phyloP scores from a whole-genome alignment of 1,140 invertebrate species.

The Trichonephila inaurata region DNA sequence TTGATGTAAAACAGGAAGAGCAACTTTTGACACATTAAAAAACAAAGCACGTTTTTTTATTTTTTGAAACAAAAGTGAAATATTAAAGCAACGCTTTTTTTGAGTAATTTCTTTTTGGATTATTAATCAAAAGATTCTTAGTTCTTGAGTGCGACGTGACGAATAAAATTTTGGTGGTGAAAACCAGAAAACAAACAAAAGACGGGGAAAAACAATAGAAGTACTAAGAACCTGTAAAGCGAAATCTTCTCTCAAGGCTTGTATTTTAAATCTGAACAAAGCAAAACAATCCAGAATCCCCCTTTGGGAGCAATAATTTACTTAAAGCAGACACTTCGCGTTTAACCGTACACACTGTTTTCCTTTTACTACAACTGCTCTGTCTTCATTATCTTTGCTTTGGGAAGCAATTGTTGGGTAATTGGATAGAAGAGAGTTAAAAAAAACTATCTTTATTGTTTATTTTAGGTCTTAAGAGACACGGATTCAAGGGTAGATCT shows the following conservation, averaged over 20 bases:
- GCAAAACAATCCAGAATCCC: constrained; percentile 52
- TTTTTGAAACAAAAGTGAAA: neutral
- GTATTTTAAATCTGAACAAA: constrained; percentile 61
- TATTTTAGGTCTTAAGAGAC: constrained; percentile 57
- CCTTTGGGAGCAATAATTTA: constrained; percentile 62
- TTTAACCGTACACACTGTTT: constrained; percentile 73
- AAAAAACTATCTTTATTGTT: constrained; percentile 51
- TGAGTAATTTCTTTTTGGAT: neutral
- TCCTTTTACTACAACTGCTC: constrained; percentile 67
- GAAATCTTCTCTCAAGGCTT: constrained; percentile 24
- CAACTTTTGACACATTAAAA: neutral
- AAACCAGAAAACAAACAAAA: constrained; percentile 57
- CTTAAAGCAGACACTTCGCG: constrained; percentile 72
- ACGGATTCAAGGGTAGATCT: neutral
- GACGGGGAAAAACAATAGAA: neutral
- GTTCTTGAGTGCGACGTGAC: neutral
- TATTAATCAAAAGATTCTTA: constrained; percentile 13
- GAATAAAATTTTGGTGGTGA: constrained; percentile 43
- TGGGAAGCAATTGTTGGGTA: constrained; percentile 54
- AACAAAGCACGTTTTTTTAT: neutral
- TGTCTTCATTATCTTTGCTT: constrained; percentile 70
- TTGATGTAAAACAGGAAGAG: neutral
- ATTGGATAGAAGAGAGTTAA: constrained; percentile 58
- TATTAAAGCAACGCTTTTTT: neutral
- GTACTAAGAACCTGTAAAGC: neutral